Percentiles rank a stretch among this genome's conserved stretches.
These are phyloP conservation scores for Bos taurus DNA, from an alignment of 2,113 vertebrate species.

Conservation along the genomic window ARS-UCD2.0 NC_037343.1:49984501-49985000, in stretches of 20 bases:
- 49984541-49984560: background rate
- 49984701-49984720: background rate
- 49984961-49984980: background rate
- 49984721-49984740: background rate
- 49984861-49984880: slow-evolving; percentile 43
- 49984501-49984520: background rate
- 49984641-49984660: slow-evolving; percentile 80
- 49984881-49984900: slow-evolving; percentile 49
- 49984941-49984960: slow-evolving; percentile 78
- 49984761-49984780: background rate
- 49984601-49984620: background rate
- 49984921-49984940: slow-evolving; percentile 74
- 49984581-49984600: slow-evolving; percentile 13
- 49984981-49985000: background rate
- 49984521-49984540: background rate
- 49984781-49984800: background rate
- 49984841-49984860: background rate
- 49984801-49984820: background rate
- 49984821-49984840: background rate
- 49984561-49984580: background rate
- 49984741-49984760: background rate
- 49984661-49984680: slow-evolving; percentile 59
- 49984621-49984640: slow-evolving; percentile 33
- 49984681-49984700: background rate
- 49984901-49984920: background rate